These are phyloP conservation scores for Kradibia gibbosae DNA, from an alignment of 1,140 invertebrate species.

Conservation along the genomic window DNA sequence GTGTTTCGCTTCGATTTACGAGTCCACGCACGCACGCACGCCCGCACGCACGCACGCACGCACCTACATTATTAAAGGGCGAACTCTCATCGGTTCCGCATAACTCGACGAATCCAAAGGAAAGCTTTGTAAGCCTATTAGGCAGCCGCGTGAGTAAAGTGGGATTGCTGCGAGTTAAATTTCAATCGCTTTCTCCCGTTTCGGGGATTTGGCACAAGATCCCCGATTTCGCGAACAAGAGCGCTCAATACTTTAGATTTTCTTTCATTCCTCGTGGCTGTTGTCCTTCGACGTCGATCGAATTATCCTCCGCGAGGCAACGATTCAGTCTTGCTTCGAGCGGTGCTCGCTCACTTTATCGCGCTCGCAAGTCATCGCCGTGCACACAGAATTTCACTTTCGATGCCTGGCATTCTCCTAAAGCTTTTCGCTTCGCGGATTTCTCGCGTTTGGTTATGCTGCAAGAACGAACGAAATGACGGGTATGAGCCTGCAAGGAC, in stretches of 20 bases:
- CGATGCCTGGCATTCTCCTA: too few relatives aligned
- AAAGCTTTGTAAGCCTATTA: background rate
- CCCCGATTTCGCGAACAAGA: background rate
- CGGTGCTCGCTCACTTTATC: too few relatives aligned
- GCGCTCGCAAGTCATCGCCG: too few relatives aligned
- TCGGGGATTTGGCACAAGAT: background rate
- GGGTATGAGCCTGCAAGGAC: too few relatives aligned
- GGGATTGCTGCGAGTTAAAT: background rate
- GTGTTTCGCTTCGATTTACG: background rate
- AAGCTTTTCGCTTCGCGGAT: too few relatives aligned
- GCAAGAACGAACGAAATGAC: too few relatives aligned
- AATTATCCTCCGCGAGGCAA: constrained; percentile 3
- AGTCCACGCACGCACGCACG: background rate
- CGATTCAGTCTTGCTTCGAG: too few relatives aligned
- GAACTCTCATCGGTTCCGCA: background rate
- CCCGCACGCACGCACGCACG: background rate
- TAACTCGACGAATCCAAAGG: background rate
- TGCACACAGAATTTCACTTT: too few relatives aligned
- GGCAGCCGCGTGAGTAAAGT: background rate
- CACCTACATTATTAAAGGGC: background rate
- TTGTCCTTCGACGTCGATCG: background rate
- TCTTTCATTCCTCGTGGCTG: background rate
- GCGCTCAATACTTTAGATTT: constrained; percentile 6
- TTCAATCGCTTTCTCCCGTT: background rate
- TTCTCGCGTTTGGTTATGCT: too few relatives aligned